A percentile compares a stretch with the other conserved stretches of the same genome.
These are phyloP conservation scores for Standfussiana lucernea DNA, from an alignment of 2,888 invertebrate species.

Conservation along the genomic window DNA sequence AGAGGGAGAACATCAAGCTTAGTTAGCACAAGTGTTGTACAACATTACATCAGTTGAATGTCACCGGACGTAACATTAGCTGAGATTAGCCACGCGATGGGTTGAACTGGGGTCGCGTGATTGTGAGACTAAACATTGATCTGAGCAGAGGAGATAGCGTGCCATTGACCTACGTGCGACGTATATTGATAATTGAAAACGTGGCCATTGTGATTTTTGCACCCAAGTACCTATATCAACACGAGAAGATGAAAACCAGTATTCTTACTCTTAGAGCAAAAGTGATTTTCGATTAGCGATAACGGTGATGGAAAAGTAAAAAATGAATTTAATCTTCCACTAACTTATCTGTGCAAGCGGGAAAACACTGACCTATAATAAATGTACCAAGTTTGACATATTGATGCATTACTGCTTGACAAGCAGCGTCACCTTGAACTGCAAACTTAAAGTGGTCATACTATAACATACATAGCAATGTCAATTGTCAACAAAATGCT, in stretches of 20 bases:
- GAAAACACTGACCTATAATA: background rate
- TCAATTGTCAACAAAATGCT: background rate
- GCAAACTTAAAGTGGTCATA: no score
- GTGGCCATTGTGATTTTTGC: background rate
- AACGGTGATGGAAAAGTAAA: background rate
- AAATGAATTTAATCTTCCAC: no score
- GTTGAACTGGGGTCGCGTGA: slow-evolving; percentile 47
- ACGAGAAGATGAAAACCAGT: background rate
- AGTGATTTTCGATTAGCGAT: background rate
- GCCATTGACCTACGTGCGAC: slow-evolving; percentile 50
- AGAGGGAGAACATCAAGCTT: background rate
- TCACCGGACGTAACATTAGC: slow-evolving; percentile 1
- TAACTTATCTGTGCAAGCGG: no score
- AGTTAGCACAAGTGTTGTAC: background rate
- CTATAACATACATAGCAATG: background rate
- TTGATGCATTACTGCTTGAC: no score
- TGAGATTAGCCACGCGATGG: slow-evolving; percentile 25
- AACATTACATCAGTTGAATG: slow-evolving; percentile 35
- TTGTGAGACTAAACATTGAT: slow-evolving; percentile 41
- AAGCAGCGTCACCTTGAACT: no score
- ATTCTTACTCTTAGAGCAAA: background rate
- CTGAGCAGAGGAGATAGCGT: slow-evolving; percentile 42
- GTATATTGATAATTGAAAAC: background rate
- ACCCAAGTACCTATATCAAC: background rate
- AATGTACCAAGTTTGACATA: background rate